Evolutionary conservation across 2,797 vertebrate species (phyloP).

Genomic region (Macroramphosus scolopax): DNA sequence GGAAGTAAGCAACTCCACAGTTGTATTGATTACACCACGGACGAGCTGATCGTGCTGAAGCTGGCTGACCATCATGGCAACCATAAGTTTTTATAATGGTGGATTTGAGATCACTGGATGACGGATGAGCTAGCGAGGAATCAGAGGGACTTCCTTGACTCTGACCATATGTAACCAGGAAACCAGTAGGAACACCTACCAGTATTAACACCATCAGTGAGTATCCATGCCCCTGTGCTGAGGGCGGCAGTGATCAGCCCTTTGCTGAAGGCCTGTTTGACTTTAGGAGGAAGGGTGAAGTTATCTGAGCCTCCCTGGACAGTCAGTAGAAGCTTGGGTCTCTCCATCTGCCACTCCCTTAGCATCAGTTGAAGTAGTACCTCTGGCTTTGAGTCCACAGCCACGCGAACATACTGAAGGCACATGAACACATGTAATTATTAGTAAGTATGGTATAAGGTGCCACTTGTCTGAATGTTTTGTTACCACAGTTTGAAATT

Average conservation of each 20-base stretch:
- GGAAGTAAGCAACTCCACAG: no score
- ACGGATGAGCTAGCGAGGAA: no score
- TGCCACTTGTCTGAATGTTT: not conserved
- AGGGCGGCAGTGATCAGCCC: slow-evolving; percentile 90
- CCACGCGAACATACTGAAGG: slow-evolving; percentile 88
- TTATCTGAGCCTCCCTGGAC: slow-evolving; percentile 92
- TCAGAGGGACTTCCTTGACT: no score
- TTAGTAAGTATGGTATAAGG: not conserved
- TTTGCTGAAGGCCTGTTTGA: slow-evolving; percentile 88
- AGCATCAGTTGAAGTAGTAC: slow-evolving; percentile 88
- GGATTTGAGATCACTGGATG: no score
- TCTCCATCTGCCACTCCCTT: slow-evolving; percentile 94
- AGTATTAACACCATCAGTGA: slow-evolving; percentile 92
- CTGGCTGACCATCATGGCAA: no score
- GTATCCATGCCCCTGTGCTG: slow-evolving; percentile 94
- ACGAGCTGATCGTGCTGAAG: no score
- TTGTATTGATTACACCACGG: no score
- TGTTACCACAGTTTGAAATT: no score
- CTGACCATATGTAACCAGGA: no score
- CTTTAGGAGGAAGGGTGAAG: slow-evolving; percentile 85
- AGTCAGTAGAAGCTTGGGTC: slow-evolving; percentile 91
- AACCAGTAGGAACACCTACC: slow-evolving; percentile 75
- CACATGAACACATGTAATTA: slow-evolving; percentile 8
- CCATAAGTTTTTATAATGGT: no score
- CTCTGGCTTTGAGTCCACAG: slow-evolving; percentile 87